Evolutionary conservation across 2,888 invertebrate genomes (phyloP).

Genomic region (Mayetiola destructor): DNA sequence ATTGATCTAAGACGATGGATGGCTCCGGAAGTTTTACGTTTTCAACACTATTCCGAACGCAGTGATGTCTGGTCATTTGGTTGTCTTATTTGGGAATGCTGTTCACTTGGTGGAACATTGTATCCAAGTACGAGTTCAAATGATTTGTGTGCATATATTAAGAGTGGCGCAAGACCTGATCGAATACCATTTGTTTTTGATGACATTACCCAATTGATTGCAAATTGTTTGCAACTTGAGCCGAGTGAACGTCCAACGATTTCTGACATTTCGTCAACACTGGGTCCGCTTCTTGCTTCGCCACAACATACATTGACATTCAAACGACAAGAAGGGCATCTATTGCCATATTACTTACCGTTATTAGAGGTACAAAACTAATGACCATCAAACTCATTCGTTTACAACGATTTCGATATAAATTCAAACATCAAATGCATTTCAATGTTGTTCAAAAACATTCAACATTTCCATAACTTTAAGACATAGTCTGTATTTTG

Average conservation of each 20-base stretch:
- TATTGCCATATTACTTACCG: slow-evolving; percentile 33
- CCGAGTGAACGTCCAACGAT: slow-evolving; percentile 65
- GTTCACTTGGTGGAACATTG: slow-evolving; percentile 62
- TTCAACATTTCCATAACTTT: too few relatives aligned
- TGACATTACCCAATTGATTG: slow-evolving; percentile 65
- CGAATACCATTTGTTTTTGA: slow-evolving; percentile 62
- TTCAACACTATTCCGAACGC: slow-evolving; percentile 50
- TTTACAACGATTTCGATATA: too few relatives aligned
- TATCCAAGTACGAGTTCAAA: slow-evolving; percentile 52
- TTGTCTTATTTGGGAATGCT: slow-evolving; percentile 67
- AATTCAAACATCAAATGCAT: too few relatives aligned
- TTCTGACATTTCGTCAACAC: slow-evolving; percentile 40
- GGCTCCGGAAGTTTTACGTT: slow-evolving; percentile 59
- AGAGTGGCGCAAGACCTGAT: slow-evolving; percentile 54
- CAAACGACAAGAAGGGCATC: slow-evolving; percentile 25
- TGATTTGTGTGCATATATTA: slow-evolving; percentile 51
- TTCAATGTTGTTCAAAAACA: too few relatives aligned
- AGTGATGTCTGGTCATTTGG: slow-evolving; percentile 77
- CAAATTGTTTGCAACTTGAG: slow-evolving; percentile 74
- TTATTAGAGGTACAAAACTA: slow-evolving; percentile 30
- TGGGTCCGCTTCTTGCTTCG: slow-evolving; percentile 32
- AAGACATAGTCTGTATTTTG: too few relatives aligned
- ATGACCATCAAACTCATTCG: too few relatives aligned
- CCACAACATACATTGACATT: slow-evolving; percentile 31
- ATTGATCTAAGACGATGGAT: slow-evolving; percentile 67